phyloP scores from a whole-genome alignment of 1,140 invertebrate genomes.

The Holcopasites calliopsidis region DNA sequence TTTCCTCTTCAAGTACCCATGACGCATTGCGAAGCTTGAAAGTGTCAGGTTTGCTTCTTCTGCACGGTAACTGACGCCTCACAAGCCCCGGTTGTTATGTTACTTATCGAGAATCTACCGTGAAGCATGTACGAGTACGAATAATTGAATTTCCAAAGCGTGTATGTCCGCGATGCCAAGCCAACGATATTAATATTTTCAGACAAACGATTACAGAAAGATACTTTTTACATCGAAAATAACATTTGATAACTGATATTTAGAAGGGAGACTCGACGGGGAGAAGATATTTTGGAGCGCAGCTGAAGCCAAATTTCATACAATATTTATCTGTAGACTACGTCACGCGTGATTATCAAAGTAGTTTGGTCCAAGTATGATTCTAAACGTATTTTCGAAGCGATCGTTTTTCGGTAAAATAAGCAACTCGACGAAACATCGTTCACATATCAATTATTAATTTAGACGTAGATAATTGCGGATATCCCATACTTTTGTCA shows the following conservation, averaged over 20 bases:
- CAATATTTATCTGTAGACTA: slow-evolving; percentile 8
- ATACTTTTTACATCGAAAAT: slow-evolving; percentile 25
- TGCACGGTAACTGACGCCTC: too few species aligned
- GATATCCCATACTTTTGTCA: slow-evolving; percentile 39
- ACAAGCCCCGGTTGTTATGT: too few species aligned
- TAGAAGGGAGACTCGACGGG: slow-evolving; percentile 4
- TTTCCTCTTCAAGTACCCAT: too few species aligned
- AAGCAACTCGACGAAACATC: slow-evolving; percentile 26
- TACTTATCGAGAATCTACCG: neutral
- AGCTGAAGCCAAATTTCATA: slow-evolving; percentile 23
- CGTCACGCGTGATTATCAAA: slow-evolving; percentile 41
- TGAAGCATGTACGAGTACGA: neutral
- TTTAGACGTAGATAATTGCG: slow-evolving; percentile 31
- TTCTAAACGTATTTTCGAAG: slow-evolving; percentile 58
- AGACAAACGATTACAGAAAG: slow-evolving; percentile 14
- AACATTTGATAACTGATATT: slow-evolving; percentile 18
- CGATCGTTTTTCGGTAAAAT: slow-evolving; percentile 37
- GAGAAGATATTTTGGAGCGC: slow-evolving; percentile 33
- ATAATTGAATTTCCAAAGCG: slow-evolving; percentile 66
- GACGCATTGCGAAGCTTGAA: too few species aligned
- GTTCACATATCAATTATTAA: slow-evolving; percentile 65
- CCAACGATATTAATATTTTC: slow-evolving; percentile 62
- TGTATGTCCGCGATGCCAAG: slow-evolving; percentile 70
- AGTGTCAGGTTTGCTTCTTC: too few species aligned
- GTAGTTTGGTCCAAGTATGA: slow-evolving; percentile 49